Evolutionary conservation across 1,140 invertebrate species (phyloP), one percentile per base, ranked within the genome.

Genomic region (Lysiphlebus fabarum): DNA sequence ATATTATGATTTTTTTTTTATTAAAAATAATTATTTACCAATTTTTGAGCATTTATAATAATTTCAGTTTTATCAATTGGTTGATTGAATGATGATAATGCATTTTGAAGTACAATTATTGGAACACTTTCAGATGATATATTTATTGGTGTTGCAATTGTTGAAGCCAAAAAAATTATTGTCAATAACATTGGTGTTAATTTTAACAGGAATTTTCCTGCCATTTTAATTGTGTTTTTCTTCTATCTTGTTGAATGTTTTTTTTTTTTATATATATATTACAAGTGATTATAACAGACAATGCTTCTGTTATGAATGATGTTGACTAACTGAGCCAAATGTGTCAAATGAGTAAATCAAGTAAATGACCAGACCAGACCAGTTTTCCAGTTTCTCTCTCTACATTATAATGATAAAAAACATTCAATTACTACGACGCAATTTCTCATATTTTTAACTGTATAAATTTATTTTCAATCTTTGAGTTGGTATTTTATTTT

Each of bases 41-140:
- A 54, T 70, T 68, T 70, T 50, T 74, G 72, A 11, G 69, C 71
- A 43, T 57, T 70, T 59, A 76, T 68, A 43, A 76, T 64, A 40
- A 70, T 65, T 58, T 69, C 73, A 43, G 66, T 65, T 62, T 67
- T 70, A 47, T 76, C 74, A 8, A 62, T 64, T 37, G 70, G 67
- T 36, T 69, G 59, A 45, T 74, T 73, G 14, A 76, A 51, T 5
- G 66, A 69, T 50, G 62, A 68, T 9, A 74, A 63, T 17, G 73
- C 74, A 56, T 58, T 70, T 53, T 67, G 57, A 36, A 69, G 54
- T 1, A 75, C 54, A 4, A 63, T 36, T 17, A 59, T 55, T 3
- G 70, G 58, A 11, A 74, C 66, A 47, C 48, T 63, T 26, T 61
- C 48, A 6, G 65, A 12, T 6, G 63, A 51, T 8, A 72, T 63